These are phyloP conservation scores for Acanthococcus lagerstroemiae DNA, from an alignment of 2,888 invertebrate species.

Conservation along the genomic window DNA sequence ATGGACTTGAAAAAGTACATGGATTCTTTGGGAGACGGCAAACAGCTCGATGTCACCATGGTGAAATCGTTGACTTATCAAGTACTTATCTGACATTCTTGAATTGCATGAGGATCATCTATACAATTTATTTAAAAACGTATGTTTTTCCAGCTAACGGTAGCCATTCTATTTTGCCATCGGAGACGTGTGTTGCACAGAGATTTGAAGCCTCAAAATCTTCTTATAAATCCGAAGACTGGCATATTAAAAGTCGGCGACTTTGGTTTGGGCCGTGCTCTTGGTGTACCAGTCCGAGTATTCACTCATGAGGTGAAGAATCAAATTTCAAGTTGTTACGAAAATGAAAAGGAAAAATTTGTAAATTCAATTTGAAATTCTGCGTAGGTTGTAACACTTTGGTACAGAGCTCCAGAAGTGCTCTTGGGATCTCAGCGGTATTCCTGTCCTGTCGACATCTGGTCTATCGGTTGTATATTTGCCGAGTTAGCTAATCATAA, in stretches of 20 bases:
- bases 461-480: constrained; percentile 96
- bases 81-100: too few species aligned
- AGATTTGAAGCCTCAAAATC: constrained; percentile 92
- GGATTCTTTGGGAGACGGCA: constrained; percentile 49
- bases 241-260: constrained; percentile 70
- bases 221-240: constrained; percentile 76
- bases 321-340: neutral
- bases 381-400: constrained; percentile 82
- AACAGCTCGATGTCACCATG: constrained; percentile 19
- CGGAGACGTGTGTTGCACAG: constrained; percentile 79
- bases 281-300: constrained; percentile 80
- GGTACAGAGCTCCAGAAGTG: constrained; percentile 97
- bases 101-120: too few species aligned
- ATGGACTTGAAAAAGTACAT: constrained; percentile 97
- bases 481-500: constrained; percentile 82
- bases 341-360: too few species aligned
- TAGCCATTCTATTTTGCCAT: constrained; percentile 55
- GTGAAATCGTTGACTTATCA: constrained; percentile 32
- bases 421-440: constrained; percentile 79
- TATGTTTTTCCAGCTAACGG: constrained; percentile 54
- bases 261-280: constrained; percentile 89
- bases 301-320: constrained; percentile 71
- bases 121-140: neutral
- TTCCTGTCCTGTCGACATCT: constrained; percentile 91
- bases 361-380: too few species aligned